Percentiles rank a stretch among this genome's conserved stretches.
Evolutionary conservation across 2,797 vertebrate genomes (phyloP).

Genomic region (Luscinia megarhynchos): DNA sequence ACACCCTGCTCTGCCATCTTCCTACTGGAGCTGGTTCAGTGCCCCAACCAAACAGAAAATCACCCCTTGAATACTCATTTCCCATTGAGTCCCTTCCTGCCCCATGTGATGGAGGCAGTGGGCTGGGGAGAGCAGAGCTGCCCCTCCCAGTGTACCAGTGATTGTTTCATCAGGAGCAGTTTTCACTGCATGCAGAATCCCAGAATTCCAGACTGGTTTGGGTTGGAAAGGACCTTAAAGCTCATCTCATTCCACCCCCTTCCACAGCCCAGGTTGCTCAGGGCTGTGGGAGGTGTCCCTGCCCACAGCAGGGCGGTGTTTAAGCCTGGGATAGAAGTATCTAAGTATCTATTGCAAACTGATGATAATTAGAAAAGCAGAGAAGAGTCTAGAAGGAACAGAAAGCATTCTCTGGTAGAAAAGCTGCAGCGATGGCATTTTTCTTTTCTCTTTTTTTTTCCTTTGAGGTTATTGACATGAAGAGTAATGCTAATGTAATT

Average conservation of each 20-base stretch:
- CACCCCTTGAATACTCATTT: background rate
- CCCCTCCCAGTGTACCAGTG: fast-evolving
- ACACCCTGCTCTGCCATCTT: background rate
- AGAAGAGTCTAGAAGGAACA: background rate
- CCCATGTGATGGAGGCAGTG: background rate
- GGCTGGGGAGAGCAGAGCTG: background rate
- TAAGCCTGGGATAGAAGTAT: background rate
- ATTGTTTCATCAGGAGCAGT: background rate
- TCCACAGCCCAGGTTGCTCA: background rate
- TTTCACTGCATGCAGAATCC: background rate
- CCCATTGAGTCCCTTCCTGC: background rate
- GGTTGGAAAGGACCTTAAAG: background rate
- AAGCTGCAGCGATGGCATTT: background rate
- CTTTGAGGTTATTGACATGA: slow-evolving; percentile 27
- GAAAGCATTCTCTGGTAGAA: background rate
- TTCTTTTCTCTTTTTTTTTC: background rate
- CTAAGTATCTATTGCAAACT: background rate
- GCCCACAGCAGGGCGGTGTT: background rate
- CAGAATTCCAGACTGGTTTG: background rate
- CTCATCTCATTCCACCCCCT: background rate
- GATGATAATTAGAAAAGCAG: background rate
- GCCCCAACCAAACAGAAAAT: background rate
- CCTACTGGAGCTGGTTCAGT: background rate
- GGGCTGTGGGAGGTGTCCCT: background rate
- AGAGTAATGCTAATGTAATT: slow-evolving; percentile 53